Base-by-base conservation (phyloP, 2,888 invertebrate genomes). In the Chydorus sphaericus region DNA sequence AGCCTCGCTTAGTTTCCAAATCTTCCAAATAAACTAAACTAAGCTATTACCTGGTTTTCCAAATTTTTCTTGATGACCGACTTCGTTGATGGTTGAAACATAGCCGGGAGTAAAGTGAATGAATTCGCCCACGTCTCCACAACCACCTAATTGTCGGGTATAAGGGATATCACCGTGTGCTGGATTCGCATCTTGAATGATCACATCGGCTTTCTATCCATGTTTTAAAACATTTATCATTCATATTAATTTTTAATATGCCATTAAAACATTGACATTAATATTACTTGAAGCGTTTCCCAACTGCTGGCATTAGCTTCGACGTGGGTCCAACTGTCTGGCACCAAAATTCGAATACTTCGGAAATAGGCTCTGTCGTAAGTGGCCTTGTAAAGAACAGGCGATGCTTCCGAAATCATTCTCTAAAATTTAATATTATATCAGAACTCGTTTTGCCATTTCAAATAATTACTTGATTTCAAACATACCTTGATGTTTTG, bases 181-280 rank as follows among this genome's bases (percentile, higher is more conserved):
- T 1, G 62, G 61, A 58, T 67, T 67, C 6, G 64, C 59, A 11
- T 55, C 48, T 57, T 66, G 66, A 5, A 69, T 59, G 16, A 63
- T 53, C 8, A 68, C 59, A 54, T 66, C 62, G n/a, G 55, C 55
- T 10, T 49, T 39, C 55, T 55, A 18, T 23, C 18, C 11, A 5
- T 23, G 18, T 14, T 28, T 50, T 2, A n/a, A 14, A 28, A 29
- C 11, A 50, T n/a, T n/a, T n/a, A n/a, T n/a, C n/a, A n/a, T n/a
- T n/a, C 26, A n/a, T 50, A 11, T n/a, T 5, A 29, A n/a, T 14
- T 28, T 50, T 2, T 16, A 10, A 5, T n/a, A n/a, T 33, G 10
- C n/a, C n/a, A n/a, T 33, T 11, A n/a, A 11, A 33, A 33, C 36
- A 10, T 10, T 33, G 36, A 33, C 36, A 11, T 11, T 33, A n/a